Base-by-base conservation (phyloP, 2,888 invertebrate genomes). In the Kuschelorhynchus macadamiae region DNA sequence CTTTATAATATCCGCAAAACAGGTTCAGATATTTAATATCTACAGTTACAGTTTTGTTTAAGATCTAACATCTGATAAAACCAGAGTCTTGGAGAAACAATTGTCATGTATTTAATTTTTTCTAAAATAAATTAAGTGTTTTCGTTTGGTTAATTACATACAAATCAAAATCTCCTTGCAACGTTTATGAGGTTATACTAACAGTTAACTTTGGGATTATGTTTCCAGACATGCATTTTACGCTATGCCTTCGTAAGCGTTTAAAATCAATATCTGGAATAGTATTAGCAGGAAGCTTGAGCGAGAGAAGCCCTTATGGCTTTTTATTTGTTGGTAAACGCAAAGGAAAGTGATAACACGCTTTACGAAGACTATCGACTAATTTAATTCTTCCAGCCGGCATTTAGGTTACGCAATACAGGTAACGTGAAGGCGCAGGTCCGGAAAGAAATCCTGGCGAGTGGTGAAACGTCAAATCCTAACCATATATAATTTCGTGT, bases 401-500 rank as follows among this genome's bases (percentile, higher is more conserved):
- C 20, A 46, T 32, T 36, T 8, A 50, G 21, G 41, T 47, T 57
- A 57, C 50, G 67, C 62, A 62, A 67, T 42, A 67, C 30, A 61
- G 67, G 42, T 36, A 49, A 56, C 44, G 56, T 32, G 9, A 14
- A 12, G 17, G 69, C 69, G 69, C 69, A 69, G 18, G 69, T 57
- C 60, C 49, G 25, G 17, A 69, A 69, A 39, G 39, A 57, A 52
- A 55, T 17, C 55, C 61, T 53, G 47, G 36, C 53, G 55, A 61
- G 61, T 52, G 36, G 57, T 16, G 20, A 64, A 59, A 68, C 68
- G 68, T 68, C 68, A 68, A 52, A 62, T 16, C 52, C 69, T 64
- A 64, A 64, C 64, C 69, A 33, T 50, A 25, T 67, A 61, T 20
- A 67, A 60, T 62, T 55, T 50, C 56, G 59, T 65, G 47, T 64